A percentile compares a stretch with the other conserved stretches of the same genome.
phyloP scores from a whole-genome alignment of 2,888 invertebrate genomes.

The Lumbricus terrestris region DNA sequence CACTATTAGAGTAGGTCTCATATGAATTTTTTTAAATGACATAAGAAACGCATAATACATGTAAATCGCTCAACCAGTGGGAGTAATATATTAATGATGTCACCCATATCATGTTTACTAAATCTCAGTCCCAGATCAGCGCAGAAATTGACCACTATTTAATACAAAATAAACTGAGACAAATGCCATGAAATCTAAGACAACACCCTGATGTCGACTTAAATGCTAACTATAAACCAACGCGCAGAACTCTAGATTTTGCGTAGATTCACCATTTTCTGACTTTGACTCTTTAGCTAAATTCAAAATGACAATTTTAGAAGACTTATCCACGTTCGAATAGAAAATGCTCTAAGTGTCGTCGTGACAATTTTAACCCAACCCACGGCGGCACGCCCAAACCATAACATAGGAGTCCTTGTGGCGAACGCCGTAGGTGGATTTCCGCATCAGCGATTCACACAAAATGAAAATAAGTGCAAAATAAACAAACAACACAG shows the following conservation, averaged over 20 bases:
- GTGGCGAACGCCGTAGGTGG: not conserved
- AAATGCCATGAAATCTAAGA: not conserved
- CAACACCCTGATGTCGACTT: not conserved
- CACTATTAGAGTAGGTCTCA: too few species aligned
- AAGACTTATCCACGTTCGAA: not conserved
- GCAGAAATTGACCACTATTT: not conserved
- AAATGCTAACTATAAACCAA: not conserved
- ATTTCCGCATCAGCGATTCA: not conserved
- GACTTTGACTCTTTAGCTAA: not conserved
- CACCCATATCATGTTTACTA: too few species aligned
- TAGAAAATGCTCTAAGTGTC: not conserved
- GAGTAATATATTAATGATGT: too few species aligned
- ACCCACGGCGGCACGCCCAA: conserved; percentile 3
- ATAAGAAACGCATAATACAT: too few species aligned
- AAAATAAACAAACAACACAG: not conserved
- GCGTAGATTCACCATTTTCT: not conserved
- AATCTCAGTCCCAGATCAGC: too few species aligned
- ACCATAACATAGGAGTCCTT: not conserved
- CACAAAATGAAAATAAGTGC: not conserved
- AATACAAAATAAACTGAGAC: not conserved
- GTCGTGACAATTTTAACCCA: not conserved
- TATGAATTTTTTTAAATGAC: not conserved
- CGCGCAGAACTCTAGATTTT: not conserved
- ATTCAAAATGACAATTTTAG: not conserved
- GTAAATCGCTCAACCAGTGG: too few species aligned